Percentiles rank a stretch among this genome's conserved stretches.
Conservation (phyloP, 2,797 vertebrate species). For the Perodicticus potto region DNA sequence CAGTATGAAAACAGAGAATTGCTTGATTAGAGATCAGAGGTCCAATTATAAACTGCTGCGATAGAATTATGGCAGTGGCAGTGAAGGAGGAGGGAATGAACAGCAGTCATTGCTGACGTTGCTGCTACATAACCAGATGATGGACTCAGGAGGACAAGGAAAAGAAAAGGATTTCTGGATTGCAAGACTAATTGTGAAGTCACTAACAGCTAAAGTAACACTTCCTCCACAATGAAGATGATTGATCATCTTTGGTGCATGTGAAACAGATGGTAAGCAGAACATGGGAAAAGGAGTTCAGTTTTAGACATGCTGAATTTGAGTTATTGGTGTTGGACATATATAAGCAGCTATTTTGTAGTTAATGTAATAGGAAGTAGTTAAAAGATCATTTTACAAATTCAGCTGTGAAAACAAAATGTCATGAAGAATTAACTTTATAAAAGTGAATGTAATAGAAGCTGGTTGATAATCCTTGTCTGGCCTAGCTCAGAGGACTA, state of each 20-base stretch:
- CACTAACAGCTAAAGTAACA: background rate
- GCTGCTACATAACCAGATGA: background rate
- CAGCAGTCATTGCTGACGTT: background rate
- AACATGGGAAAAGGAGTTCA: background rate
- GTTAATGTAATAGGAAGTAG: slow-evolving; percentile 13
- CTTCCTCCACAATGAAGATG: background rate
- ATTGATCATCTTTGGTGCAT: background rate
- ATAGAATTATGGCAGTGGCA: background rate
- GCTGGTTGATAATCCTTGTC: background rate
- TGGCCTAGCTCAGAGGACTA: background rate
- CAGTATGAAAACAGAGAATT: background rate
- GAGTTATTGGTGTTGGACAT: background rate
- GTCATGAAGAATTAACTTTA: slow-evolving; percentile 15
- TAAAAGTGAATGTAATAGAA: slow-evolving; percentile 20
- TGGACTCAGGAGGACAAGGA: background rate
- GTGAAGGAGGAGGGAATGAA: background rate
- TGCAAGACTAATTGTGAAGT: background rate
- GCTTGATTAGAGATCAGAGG: background rate
- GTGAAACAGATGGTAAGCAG: background rate
- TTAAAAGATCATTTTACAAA: background rate
- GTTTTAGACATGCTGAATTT: background rate
- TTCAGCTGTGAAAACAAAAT: slow-evolving; percentile 37
- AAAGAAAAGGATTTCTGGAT: background rate
- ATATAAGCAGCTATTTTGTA: background rate
- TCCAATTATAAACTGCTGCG: background rate